phyloP scores from a whole-genome alignment of 2,113 vertebrate species.

The Nestor notabilis region DNA sequence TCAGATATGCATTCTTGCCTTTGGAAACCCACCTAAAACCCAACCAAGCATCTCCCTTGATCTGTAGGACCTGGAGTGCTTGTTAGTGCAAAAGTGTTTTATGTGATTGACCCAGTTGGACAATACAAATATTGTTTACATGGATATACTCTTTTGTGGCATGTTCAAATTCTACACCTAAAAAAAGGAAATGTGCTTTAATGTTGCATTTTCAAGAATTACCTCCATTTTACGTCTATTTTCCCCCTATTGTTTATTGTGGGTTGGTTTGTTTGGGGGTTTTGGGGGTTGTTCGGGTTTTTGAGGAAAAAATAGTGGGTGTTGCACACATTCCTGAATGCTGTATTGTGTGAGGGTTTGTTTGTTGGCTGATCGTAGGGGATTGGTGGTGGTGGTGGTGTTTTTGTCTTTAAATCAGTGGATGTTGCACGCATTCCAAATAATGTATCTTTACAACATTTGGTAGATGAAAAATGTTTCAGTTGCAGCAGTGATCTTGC shows the following conservation, averaged over 20 bases:
- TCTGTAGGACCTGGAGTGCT: neutral
- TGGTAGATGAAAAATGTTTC: neutral
- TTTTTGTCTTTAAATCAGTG: neutral
- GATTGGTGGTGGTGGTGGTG: neutral
- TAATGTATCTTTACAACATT: neutral
- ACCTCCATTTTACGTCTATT: neutral
- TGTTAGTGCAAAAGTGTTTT: neutral
- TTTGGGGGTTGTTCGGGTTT: neutral
- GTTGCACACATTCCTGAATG: neutral
- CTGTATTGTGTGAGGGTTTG: neutral
- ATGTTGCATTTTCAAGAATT: neutral
- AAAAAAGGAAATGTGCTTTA: neutral
- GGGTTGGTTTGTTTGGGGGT: neutral
- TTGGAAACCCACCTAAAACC: neutral
- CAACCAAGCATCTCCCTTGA: neutral
- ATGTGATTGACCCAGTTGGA: neutral
- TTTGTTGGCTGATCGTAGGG: neutral
- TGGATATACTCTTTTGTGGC: neutral
- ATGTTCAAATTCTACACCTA: neutral
- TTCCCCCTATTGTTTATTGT: neutral
- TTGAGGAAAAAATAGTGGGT: neutral
- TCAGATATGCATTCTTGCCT: neutral
- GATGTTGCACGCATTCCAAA: neutral
- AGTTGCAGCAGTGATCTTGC: neutral
- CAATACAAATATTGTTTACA: neutral